A percentile compares a stretch with the other conserved stretches of the same genome.
phyloP scores from a whole-genome alignment of 35 echinoderm and acorn worm species.

The Holothuria glaberrima region DNA sequence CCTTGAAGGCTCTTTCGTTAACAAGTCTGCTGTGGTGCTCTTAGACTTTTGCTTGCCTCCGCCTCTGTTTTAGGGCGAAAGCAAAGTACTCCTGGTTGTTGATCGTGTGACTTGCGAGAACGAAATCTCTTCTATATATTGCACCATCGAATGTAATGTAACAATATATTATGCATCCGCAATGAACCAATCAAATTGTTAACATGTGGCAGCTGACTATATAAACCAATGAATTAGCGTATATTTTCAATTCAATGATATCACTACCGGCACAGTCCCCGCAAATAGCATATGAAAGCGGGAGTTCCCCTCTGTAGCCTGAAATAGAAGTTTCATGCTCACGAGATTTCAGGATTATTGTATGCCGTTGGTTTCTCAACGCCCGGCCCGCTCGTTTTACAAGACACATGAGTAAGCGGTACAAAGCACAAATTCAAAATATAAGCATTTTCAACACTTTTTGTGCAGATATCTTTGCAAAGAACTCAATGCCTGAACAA shows the following conservation, averaged over 20 bases:
- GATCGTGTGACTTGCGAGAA: no score
- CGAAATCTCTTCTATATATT: neutral
- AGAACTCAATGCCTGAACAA: no score
- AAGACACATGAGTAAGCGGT: no score
- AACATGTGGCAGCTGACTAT: no score
- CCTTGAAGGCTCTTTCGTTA: conserved; percentile 30
- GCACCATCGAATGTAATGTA: conserved; percentile 1
- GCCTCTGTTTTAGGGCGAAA: conserved; percentile 14
- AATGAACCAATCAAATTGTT: conserved; percentile 6
- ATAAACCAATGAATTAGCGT: neutral
- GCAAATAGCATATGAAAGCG: neutral
- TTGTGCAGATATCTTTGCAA: no score
- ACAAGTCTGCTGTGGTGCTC: neutral
- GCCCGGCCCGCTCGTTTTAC: no score
- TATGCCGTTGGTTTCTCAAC: no score
- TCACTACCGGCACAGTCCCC: neutral
- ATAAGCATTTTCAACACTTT: no score
- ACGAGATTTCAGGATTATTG: no score
- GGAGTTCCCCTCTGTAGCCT: neutral
- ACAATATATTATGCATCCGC: neutral
- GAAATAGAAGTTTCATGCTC: no score
- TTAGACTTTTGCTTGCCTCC: neutral
- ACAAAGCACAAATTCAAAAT: no score
- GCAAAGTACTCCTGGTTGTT: neutral
- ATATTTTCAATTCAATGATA: neutral